A percentile compares a stretch with the other conserved stretches of the same genome.
These are phyloP conservation scores for Microtus montanus DNA, from an alignment of 2,113 vertebrate genomes.

Conservation along the genomic window DNA sequence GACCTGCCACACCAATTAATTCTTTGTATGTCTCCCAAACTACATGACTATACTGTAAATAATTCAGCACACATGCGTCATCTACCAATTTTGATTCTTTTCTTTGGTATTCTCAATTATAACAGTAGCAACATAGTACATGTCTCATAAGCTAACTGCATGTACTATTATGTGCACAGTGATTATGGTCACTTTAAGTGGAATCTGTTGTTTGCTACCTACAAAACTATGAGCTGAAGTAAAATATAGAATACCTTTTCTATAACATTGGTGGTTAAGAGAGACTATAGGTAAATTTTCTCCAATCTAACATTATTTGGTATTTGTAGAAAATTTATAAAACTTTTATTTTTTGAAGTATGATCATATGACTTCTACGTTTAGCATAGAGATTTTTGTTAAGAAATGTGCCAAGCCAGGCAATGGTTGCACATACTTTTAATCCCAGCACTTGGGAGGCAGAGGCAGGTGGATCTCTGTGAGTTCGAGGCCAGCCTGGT, in stretches of 20 bases:
- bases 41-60: neutral
- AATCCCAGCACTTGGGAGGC: too few species aligned
- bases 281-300: constrained; percentile 20
- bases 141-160: neutral
- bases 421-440: too few species aligned
- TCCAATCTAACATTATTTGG: constrained; percentile 25
- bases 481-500: too few species aligned
- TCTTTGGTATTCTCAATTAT: neutral
- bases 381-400: constrained; percentile 17
- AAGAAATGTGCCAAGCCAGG: neutral
- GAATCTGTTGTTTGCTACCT: neutral
- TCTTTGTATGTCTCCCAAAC: neutral
- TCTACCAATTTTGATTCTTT: neutral
- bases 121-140: neutral
- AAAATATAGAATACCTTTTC: neutral
- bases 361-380: neutral
- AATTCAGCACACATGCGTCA: neutral
- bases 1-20: too few species aligned
- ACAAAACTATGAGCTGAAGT: constrained; percentile 2
- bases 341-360: constrained; percentile 13
- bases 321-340: neutral
- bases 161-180: neutral
- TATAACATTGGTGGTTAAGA: neutral
- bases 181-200: neutral
- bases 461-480: too few species aligned